Evolutionary conservation across 1,140 invertebrate genomes (phyloP), one percentile per base, ranked within the genome.

Genomic region (Stegodyphus dumicola): DNA sequence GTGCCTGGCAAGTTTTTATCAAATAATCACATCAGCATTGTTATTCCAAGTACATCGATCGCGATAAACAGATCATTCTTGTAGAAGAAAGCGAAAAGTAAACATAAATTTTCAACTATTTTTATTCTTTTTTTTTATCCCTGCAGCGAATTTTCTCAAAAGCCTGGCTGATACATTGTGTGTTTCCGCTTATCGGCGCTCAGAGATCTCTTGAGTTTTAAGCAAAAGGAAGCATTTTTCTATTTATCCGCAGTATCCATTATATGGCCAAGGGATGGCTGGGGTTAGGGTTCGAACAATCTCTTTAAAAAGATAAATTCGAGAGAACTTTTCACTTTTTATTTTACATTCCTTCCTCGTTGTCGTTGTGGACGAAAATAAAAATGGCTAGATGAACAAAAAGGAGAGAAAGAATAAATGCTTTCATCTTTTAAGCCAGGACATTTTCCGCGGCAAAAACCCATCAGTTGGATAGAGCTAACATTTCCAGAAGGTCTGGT

Each of bases 281-380:
- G 33, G 33, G 33, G 33, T 33, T 33, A 33, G 33, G 33, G 33
- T 33, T 33, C 33, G 33, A 33, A 33, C 33, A 70, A 79, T 79
- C 77, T 70, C 77, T 79, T 79, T 79, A 79, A 79, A 79, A 79
- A 79, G 67, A 70, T 70, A 79, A 79, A 70, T 77, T 77, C 65
- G 70, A 65, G 52, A 49, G 66, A 70, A 79, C 65, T 79, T 70
- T 79, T 64, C 67, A 69, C 77, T 70, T 33, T 70, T 70, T n/a
- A 13, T 60, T 49, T 60, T 79, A 48, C 77, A 69, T 79, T 79
- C 56, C 33, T 54, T 67, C 51, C 49, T 67, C 64, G 64, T 49
- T 18, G 76, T 66, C 33, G 33, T 33, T 33, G 33, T 33, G 33
- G 33, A 33, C 33, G 33, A 33, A 33, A 33, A 33, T 33, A 33